Evolutionary conservation across 2,113 vertebrate species (phyloP).

Genomic region (Brachyhypopomus occidentalis): DNA sequence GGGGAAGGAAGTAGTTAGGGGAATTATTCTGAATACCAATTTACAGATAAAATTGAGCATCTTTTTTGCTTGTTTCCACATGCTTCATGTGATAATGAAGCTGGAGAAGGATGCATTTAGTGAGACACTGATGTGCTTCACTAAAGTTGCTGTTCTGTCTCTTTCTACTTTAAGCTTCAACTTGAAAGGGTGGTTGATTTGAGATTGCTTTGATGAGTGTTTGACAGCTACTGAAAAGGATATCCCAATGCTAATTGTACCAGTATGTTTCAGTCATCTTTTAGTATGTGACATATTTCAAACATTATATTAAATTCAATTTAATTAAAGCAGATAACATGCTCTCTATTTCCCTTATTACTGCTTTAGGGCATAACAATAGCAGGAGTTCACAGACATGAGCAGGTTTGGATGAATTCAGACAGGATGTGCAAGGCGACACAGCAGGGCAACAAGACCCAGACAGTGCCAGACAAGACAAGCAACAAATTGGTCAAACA

Average conservation of each 20-base stretch:
- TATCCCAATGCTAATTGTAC: conserved; percentile 6
- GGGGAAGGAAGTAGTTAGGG: conserved; percentile 4
- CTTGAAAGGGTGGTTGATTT: not conserved
- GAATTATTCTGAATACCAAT: conserved; percentile 6
- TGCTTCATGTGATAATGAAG: conserved; percentile 32
- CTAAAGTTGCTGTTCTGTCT: conserved; percentile 7
- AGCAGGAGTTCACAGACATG: not conserved
- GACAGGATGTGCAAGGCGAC: conserved; percentile 15
- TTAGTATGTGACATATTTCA: not conserved
- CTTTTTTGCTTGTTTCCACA: conserved; percentile 23
- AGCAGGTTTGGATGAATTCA: conserved; percentile 6
- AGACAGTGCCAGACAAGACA: conserved; percentile 40
- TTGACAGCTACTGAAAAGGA: not conserved
- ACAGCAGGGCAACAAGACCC: conserved; percentile 21
- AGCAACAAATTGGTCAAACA: conserved; percentile 40
- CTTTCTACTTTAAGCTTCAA: conserved; percentile 7
- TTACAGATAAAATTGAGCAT: conserved; percentile 21
- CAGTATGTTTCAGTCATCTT: not conserved
- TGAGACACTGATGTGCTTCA: conserved; percentile 18
- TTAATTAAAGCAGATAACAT: not conserved
- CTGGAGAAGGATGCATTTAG: conserved; percentile 36
- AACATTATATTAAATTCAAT: not conserved
- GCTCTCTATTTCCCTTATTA: not conserved
- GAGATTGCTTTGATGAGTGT: not conserved
- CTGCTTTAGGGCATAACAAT: conserved; percentile 5